Conservation (phyloP, 2,113 vertebrate species). For the Crotalus viridis region DNA sequence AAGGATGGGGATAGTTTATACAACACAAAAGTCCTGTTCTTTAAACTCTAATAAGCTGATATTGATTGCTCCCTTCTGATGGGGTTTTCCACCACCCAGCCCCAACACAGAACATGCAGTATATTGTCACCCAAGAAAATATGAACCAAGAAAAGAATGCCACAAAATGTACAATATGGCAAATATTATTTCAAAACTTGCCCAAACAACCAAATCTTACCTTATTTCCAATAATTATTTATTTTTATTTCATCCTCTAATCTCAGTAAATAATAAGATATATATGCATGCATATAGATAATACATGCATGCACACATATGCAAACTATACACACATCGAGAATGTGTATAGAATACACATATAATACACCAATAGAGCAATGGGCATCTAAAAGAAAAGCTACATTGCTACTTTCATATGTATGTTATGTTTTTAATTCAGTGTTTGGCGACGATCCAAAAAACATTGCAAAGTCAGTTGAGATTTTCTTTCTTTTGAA, state of each 20-base stretch:
- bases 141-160: background rate
- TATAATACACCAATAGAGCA: background rate
- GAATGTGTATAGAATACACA: background rate
- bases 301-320: background rate
- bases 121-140: background rate
- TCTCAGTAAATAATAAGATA: background rate
- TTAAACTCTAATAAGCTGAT: background rate
- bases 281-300: background rate
- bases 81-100: background rate
- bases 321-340: background rate
- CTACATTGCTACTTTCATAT: background rate
- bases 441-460: background rate
- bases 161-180: background rate
- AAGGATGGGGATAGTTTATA: background rate
- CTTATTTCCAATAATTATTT: background rate
- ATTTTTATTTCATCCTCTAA: background rate
- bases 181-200: background rate
- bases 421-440: background rate
- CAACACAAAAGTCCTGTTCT: background rate
- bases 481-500: background rate
- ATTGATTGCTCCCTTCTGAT: background rate
- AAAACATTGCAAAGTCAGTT: background rate
- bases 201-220: background rate
- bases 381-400: background rate
- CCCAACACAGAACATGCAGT: background rate